These are phyloP conservation scores for Apus apus DNA, from an alignment of 2,113 vertebrate genomes.

Conservation along the genomic window DNA sequence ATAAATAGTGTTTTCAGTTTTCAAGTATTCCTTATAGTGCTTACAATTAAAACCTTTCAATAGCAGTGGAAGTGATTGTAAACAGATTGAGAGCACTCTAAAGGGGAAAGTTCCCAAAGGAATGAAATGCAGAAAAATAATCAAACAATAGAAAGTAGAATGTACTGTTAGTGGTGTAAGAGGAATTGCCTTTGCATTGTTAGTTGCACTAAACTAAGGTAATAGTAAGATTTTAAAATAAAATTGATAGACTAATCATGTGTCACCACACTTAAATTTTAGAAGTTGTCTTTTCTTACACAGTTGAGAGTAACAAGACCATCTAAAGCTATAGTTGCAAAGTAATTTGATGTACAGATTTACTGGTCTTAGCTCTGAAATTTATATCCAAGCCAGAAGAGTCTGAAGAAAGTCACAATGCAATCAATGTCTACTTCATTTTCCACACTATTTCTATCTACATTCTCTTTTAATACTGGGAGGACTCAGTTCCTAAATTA, in stretches of 20 bases:
- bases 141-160: neutral
- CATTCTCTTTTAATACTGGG: neutral
- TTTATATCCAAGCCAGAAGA: neutral
- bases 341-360: neutral
- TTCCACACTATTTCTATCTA: neutral
- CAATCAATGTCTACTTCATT: neutral
- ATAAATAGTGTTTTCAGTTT: neutral
- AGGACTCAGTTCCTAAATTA: slow-evolving; percentile 35
- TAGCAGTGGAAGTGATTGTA: neutral
- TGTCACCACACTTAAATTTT: neutral
- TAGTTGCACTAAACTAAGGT: neutral
- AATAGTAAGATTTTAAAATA: neutral
- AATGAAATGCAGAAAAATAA: neutral
- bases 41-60: neutral
- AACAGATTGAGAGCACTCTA: neutral
- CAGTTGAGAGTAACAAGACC: neutral
- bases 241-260: neutral
- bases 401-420: neutral
- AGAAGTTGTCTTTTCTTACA: neutral
- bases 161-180: neutral
- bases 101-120: neutral
- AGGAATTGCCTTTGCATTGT: neutral
- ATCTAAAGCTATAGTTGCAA: neutral
- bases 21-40: neutral
- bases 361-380: neutral